Evolutionary conservation across 2,113 vertebrate species (phyloP).

Genomic region (Oriolus oriolus): DNA sequence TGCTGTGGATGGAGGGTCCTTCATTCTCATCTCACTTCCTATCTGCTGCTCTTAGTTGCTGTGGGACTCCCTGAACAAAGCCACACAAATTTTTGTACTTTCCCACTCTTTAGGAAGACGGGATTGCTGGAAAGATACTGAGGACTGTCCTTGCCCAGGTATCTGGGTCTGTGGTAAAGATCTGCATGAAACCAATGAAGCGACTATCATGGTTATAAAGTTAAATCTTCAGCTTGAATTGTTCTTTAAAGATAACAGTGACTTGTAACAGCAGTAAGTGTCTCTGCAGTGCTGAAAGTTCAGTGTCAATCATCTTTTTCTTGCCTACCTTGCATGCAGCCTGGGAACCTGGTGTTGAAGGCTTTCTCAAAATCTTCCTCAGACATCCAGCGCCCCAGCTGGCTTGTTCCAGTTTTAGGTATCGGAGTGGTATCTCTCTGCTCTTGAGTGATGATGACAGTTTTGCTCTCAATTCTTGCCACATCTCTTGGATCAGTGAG

Average conservation of each 20-base stretch:
- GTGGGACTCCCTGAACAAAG: background rate
- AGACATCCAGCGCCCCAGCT: conserved; percentile 93
- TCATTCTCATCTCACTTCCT: background rate
- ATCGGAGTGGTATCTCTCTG: conserved; percentile 84
- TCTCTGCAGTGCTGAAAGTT: background rate
- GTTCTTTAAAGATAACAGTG: background rate
- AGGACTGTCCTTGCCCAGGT: background rate
- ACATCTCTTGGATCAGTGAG: conserved; percentile 92
- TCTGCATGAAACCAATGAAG: background rate
- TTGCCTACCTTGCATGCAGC: conserved; percentile 91
- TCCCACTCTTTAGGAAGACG: background rate
- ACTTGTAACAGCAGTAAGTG: background rate
- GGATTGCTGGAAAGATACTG: background rate
- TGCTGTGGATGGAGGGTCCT: background rate
- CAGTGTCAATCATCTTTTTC: background rate
- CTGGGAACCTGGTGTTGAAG: conserved; percentile 83
- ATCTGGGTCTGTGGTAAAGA: background rate
- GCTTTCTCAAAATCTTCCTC: conserved; percentile 92
- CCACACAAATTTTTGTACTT: background rate
- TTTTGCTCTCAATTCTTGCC: conserved; percentile 93
- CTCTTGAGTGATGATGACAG: conserved; percentile 88
- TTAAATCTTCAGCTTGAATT: background rate
- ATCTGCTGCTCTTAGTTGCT: background rate
- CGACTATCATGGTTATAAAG: background rate
- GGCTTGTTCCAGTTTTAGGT: conserved; percentile 78